phyloP scores from a whole-genome alignment of 2,888 invertebrate genomes.

The Hydrotaea cyrtoneurina region DNA sequence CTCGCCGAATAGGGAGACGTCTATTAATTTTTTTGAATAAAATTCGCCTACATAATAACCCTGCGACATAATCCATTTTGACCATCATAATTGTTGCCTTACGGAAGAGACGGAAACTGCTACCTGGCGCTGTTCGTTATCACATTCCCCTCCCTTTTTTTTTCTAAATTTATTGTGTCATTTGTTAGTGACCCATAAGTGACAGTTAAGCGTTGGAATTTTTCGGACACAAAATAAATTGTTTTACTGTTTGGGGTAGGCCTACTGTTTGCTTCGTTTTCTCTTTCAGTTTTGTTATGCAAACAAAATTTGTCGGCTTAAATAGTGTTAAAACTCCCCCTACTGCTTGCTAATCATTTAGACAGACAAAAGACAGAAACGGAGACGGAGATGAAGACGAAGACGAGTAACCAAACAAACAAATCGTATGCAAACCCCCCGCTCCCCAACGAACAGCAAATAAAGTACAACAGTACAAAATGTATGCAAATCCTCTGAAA shows the following conservation, averaged over 20 bases:
- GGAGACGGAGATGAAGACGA: background rate
- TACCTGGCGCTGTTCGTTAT: no score
- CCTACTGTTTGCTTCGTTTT: background rate
- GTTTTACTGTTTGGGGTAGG: background rate
- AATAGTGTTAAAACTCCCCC: background rate
- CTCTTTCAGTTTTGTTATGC: background rate
- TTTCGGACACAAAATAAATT: background rate
- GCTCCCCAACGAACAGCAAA: no score
- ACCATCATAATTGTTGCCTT: no score
- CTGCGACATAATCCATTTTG: no score
- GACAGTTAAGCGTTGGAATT: background rate
- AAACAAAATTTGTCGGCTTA: slow-evolving; percentile 27
- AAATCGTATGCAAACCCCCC: no score
- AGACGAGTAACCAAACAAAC: background rate
- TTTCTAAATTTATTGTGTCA: background rate
- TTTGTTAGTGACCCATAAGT: background rate
- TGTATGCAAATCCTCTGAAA: slow-evolving; percentile 39
- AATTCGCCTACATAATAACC: no score
- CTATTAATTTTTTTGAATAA: no score
- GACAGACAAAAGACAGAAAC: background rate
- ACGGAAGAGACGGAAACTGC: no score
- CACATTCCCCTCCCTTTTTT: background rate
- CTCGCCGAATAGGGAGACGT: no score
- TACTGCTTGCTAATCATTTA: background rate
- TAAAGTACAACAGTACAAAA: slow-evolving; percentile 16